A percentile compares a stretch with the other conserved stretches of the same genome.
Conservation (phyloP, 2,888 invertebrate genomes). For the Brassicogethes aeneus region DNA sequence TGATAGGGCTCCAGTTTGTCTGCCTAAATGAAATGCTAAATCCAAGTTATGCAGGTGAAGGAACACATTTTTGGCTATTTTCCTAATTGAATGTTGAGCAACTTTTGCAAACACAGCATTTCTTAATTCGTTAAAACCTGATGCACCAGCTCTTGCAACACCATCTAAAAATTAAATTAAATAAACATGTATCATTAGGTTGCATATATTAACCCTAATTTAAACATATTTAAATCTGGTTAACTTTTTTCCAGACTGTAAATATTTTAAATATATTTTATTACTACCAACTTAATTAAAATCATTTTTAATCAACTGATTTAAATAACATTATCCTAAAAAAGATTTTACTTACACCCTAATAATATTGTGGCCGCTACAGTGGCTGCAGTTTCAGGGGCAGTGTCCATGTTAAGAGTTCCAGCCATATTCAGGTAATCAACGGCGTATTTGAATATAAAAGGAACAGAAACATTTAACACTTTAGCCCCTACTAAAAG, state of each 20-base stretch:
- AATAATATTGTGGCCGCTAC: constrained; percentile 71
- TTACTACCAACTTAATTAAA: too few relatives aligned
- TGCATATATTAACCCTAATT: too few relatives aligned
- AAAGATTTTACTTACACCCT: constrained; percentile 63
- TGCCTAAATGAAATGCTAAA: constrained; percentile 83
- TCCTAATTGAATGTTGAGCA: constrained; percentile 92
- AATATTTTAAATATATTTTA: too few relatives aligned
- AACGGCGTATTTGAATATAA: constrained; percentile 88
- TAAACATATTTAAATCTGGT: too few relatives aligned
- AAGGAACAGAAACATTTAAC: constrained; percentile 88
- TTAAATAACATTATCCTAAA: neutral
- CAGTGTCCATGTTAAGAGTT: constrained; percentile 62
- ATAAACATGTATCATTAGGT: too few relatives aligned
- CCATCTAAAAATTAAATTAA: constrained; percentile 92
- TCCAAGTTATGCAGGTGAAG: constrained; percentile 91
- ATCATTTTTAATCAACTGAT: too few relatives aligned
- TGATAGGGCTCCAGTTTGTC: constrained; percentile 75
- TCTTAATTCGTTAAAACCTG: constrained; percentile 90
- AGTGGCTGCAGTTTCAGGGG: constrained; percentile 73
- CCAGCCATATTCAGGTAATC: constrained; percentile 70
- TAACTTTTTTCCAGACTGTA: too few relatives aligned
- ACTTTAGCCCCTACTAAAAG: constrained; percentile 76
- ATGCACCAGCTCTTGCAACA: constrained; percentile 79
- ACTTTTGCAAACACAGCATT: constrained; percentile 98
- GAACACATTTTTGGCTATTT: constrained; percentile 92